Base-by-base conservation (phyloP, 2,888 invertebrate species). In the Malthinus flaveolus region DNA sequence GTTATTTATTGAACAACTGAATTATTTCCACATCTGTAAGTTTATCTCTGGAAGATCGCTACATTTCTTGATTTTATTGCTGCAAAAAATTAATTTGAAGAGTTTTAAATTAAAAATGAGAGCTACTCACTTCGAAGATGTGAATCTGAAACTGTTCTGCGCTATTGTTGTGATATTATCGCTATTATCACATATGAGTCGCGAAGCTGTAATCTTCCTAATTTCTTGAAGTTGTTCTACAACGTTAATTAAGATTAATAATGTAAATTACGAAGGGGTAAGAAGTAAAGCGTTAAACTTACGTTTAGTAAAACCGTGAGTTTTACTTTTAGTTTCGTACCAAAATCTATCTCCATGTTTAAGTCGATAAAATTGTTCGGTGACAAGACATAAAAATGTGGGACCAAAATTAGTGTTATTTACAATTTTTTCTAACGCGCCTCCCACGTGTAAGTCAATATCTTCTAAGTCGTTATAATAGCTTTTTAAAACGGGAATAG, bases 361-460 rank as follows among this genome's bases (percentile, higher is more conserved):
- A 31, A 85, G 77, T 46, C 85, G 80, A 0, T 85, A 80, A 76
- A 88, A 88, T 75, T 91, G 90, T 72, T 88, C 88, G 5, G 87
- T 88, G 32, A 91, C 84, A 42, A 92, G 85, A 68, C 90, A 87
- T 1, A 85, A 83, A 71, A 91, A 90, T 1, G 89, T 88, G 0
- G 83, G 83, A 0, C 91, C 91, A 1, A 91, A 81, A 15, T 87
- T 74, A 0, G 86, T 87, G 3, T 84, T 88, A 0, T 82, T 77
- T 0, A 82, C 73, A 0, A 86, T 81, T 31, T 78, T 78, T 71
- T 92, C 91, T 1, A 89, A 78, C 2, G 90, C 78, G 0, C 87
- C 90, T 2, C 89, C 91, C 10, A 88, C 80, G 82, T 87, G 91
- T 1, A 91, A 79, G 73, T 92, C 91, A 39, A 92, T 83, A 72